Conservation (phyloP, 2,797 vertebrate genomes). For the Halcyon smyrnensis region DNA sequence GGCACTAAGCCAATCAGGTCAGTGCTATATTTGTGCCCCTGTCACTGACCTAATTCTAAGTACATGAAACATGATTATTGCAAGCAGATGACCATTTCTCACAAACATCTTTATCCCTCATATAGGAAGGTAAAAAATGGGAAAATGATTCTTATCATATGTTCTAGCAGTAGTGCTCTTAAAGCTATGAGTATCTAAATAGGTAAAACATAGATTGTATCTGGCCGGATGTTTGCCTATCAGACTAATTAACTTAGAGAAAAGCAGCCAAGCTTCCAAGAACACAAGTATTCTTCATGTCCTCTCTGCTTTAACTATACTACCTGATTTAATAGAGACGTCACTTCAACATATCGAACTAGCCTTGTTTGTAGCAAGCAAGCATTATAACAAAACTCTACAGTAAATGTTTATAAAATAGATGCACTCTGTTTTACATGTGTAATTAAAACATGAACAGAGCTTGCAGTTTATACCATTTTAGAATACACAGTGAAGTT, state of each 20-base stretch:
- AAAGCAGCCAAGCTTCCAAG: slow-evolving; percentile 4
- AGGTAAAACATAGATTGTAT: slow-evolving; percentile 7
- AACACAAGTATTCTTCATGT: neutral
- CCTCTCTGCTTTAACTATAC: neutral
- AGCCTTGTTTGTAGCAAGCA: neutral
- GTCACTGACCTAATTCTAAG: slow-evolving; percentile 7
- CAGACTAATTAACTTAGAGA: neutral
- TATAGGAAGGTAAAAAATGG: neutral
- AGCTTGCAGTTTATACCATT: neutral
- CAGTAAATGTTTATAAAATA: neutral
- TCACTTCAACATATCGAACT: neutral
- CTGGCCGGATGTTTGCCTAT: neutral
- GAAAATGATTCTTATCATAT: neutral
- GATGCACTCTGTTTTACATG: neutral
- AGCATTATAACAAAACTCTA: neutral
- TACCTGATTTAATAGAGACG: neutral
- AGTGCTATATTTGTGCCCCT: neutral
- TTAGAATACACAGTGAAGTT: neutral
- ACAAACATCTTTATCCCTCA: neutral
- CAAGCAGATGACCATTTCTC: neutral
- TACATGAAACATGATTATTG: neutral
- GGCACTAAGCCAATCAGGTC: neutral
- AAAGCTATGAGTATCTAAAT: neutral
- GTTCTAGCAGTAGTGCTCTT: neutral
- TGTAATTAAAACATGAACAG: neutral